Conservation (phyloP, 2,888 invertebrate genomes). For the Lottia gigantea region DNA sequence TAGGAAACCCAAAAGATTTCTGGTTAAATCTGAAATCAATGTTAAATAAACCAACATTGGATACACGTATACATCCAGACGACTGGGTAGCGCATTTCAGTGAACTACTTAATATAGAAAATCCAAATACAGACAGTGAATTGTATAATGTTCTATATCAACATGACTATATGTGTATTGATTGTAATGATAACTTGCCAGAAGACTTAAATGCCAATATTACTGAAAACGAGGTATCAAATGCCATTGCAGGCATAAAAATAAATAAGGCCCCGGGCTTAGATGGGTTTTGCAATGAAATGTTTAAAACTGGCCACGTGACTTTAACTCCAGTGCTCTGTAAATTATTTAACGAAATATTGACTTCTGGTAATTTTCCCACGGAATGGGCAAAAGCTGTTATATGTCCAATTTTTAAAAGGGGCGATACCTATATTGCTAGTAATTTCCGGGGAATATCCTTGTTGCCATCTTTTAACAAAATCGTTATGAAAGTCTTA, state of each 20-base stretch:
- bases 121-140: too few species aligned
- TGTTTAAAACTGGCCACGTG: neutral
- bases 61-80: neutral
- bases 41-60: neutral
- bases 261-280: neutral
- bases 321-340: neutral
- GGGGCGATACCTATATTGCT: neutral
- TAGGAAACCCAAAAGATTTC: neutral
- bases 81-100: neutral
- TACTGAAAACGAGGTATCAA: neutral
- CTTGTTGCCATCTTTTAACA: neutral
- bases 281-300: neutral
- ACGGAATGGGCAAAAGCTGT: neutral
- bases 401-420: neutral
- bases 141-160: neutral
- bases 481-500: neutral
- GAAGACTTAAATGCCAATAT: neutral
- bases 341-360: conserved; percentile 1
- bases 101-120: neutral
- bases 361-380: neutral
- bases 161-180: neutral
- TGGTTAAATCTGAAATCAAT: neutral
- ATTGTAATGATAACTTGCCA: neutral
- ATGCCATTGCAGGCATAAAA: neutral
- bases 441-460: neutral